Conservation (phyloP, 2,113 vertebrate genomes). For the Accipiter virgatus region DNA sequence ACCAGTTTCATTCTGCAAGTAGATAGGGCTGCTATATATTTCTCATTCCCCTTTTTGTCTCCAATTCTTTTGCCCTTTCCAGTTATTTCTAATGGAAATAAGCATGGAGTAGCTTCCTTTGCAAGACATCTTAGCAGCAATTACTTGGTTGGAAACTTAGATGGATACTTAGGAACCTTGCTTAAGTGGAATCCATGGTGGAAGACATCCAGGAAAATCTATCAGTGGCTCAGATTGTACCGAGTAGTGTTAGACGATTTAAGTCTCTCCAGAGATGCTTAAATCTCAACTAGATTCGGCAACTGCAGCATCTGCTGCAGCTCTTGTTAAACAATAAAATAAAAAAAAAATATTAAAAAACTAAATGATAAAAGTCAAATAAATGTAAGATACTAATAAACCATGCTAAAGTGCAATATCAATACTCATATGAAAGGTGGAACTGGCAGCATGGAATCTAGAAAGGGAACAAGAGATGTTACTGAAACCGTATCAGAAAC, state of each 20-base stretch:
- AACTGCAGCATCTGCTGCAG: conserved; percentile 20
- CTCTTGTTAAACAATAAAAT: neutral
- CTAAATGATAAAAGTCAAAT: neutral
- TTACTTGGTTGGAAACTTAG: conserved; percentile 65
- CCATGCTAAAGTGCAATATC: neutral
- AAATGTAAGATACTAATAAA: neutral
- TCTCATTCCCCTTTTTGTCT: neutral
- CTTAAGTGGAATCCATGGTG: conserved; percentile 63
- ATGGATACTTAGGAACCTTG: conserved; percentile 53
- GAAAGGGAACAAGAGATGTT: neutral
- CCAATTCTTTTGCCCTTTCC: neutral
- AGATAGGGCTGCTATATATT: neutral
- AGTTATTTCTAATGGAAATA: conserved; percentile 58
- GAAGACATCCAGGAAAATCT: conserved; percentile 70
- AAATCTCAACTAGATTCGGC: conserved; percentile 27
- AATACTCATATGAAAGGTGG: neutral
- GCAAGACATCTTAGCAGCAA: conserved; percentile 49
- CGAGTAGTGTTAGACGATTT: conserved; percentile 65
- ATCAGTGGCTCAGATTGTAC: conserved; percentile 35
- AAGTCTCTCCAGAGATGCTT: conserved; percentile 64
- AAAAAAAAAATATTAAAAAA: neutral
- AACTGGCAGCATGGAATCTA: neutral
- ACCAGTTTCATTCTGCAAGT: neutral
- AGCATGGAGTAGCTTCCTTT: conserved; percentile 26
- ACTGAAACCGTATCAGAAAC: neutral